Evolutionary conservation across 2,888 invertebrate species (phyloP), one percentile per base, ranked within the genome.

Genomic region (Marasmarcha lunaedactyla): DNA sequence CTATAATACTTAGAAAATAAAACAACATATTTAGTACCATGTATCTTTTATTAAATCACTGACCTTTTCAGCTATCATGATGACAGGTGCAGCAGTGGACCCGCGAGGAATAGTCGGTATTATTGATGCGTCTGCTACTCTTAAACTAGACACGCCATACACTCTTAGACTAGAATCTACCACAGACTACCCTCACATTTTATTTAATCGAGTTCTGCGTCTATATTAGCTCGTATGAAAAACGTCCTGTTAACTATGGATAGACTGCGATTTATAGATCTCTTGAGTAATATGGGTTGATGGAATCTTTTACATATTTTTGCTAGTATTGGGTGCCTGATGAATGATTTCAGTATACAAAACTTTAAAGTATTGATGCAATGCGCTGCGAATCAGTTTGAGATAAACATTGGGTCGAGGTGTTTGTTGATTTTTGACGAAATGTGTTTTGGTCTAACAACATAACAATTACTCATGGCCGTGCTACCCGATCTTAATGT

Each of bases 21-120:
- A 64, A 56, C 39, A 50, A 34, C 2, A 14, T 5, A 13, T 44
- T 45, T 59, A 78, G 57, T 79, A 78, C 83, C 83, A 83, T 54
- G 54, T 55, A 15, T 63, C 68, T 74, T 81, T 83, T 59, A 83
- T 81, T 63, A 76, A 55, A 52, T 79, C 78, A 57, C 79, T 78
- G 1, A 67, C 79, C 59, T 78, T 83, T 69, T 83, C 83, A 50
- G 79, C 81, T 55, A 83, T 78, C 83, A 83, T 83, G 45, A 81
- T 67, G 14, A 83, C 78, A 20, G 83, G 73, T 1, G 81, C 83
- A 2, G 76, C 71, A 5, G 76, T 79, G 1, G 79, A 71, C 1
- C 81, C 83, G 51, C 83, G 62, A 0, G 74, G 70, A 53, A 83
- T 70, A 54, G 72, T 79, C 13, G 83, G 83, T 44, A 83, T 79